Base-by-base conservation (phyloP, 2,113 vertebrate genomes). In the Barnardius zonarius region DNA sequence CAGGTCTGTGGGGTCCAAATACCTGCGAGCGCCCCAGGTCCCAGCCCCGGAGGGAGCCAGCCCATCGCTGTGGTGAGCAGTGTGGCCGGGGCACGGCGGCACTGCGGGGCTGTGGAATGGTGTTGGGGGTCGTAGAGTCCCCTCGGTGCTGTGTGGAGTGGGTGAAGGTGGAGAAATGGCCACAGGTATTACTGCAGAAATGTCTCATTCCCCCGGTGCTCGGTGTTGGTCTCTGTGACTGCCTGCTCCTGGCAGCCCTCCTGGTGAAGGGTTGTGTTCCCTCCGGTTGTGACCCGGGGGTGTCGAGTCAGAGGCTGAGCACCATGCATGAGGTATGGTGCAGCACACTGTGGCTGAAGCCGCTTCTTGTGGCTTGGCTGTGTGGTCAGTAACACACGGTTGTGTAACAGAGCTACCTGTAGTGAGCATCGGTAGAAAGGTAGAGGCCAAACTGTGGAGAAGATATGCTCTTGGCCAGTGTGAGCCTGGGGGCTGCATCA, bases 301-400 rank as follows among this genome's bases (percentile, higher is more conserved):
- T 14, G 43, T 64, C 3, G 3, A 31, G 69, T 35, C 31, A 24
- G 9, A 8, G 44, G 11, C 22, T 11, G 35, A 51, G 41, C 25
- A 8, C 51, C 1, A 1, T 3, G 10, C 13, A 5, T 8, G 5
- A 20, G 22, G 43, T 37, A 7, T 2, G 1, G 11, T 19, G 10
- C 10, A 4, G 35, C 5, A 3, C 9, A 5, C 35, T 23, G 16
- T 44, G 48, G 37, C 54, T 6, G 3, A 33, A n/a, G 46, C 39
- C 24, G 64, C 46, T 35, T 14, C 30, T 4, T 16, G 37, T 54
- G 57, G 14, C 39, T 46, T 33, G 23, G 24, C 51, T 55, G 1
- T 23, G 3, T 9, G 20, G 23, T 13, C 18, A 17, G 17, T n/a
- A 28, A 10, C 6, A 18, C 10, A 1, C 8, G 20, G 17, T 22